Evolutionary conservation across 2,888 invertebrate genomes (phyloP), one percentile per base, ranked within the genome.

Genomic region (Hemistola chrysoprasaria): DNA sequence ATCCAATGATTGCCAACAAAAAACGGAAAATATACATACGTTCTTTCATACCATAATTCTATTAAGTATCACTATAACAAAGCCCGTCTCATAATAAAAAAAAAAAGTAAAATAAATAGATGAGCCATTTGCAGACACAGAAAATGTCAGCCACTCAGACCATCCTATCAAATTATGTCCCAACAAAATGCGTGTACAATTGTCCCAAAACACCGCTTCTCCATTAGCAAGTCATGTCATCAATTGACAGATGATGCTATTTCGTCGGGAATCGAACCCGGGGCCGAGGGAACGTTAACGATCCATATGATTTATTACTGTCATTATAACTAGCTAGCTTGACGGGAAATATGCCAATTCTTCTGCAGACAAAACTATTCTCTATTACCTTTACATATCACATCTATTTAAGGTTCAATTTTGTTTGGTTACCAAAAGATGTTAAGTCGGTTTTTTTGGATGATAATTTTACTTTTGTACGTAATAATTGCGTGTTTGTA

Each of bases 161-260:
- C 38, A 44, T 40, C 39, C 45, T 50, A 40, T 48, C 37, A 56
- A 59, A 33, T 38, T 16, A 34, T 22, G 6, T 11, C 20, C 31
- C 22, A 34, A 37, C 61, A 59, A 45, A n/a, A 33, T 21, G 26
- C 34, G 53, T 55, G 56, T 64, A 53, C 56, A 62, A 71, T 71
- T 79, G 75, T 75, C 62, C 62, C 62, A 64, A 73, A 69, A 84
- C 82, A 79, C 61, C 69, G 70, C 71, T 72, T 82, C 78, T 86
- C 86, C 87, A 88, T 88, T 88, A 88, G 78, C 74, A 53, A 74
- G 78, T 79, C 82, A 68, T 71, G 86, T 87, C 85, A 60, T 56
- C 62, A 75, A 87, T 86, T 88, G 88, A 88, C 88, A 87, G 88
- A 88, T 87, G 87, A 87, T 86, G 80, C 85, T 83, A 87, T 87